Evolutionary conservation across 2,888 invertebrate species (phyloP).

Genomic region (Spicauda simplicius): DNA sequence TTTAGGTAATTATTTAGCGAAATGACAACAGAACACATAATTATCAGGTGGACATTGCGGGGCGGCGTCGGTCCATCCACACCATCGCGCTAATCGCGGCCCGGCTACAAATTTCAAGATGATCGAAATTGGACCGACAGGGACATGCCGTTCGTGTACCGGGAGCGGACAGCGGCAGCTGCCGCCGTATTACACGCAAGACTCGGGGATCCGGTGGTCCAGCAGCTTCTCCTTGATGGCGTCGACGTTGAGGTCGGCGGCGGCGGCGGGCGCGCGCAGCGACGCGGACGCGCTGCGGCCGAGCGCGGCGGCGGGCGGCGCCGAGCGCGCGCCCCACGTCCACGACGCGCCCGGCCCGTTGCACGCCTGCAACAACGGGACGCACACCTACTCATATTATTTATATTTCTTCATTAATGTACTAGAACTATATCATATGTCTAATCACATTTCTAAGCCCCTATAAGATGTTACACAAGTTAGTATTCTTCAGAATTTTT

Average conservation of each 20-base stretch:
- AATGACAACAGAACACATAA: neutral
- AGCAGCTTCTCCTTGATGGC: slow-evolving; percentile 95
- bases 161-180: neutral
- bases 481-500: too few species aligned
- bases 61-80: neutral
- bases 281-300: slow-evolving; percentile 81
- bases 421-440: too few species aligned
- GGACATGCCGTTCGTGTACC: neutral
- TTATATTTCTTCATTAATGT: too few species aligned
- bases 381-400: too few species aligned
- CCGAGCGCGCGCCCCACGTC: slow-evolving; percentile 83
- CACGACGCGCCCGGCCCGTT: slow-evolving; percentile 81
- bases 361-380: slow-evolving; percentile 67
- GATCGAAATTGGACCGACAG: neutral
- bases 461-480: too few species aligned
- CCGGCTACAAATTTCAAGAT: neutral
- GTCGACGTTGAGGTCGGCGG: slow-evolving; percentile 89
- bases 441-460: too few species aligned
- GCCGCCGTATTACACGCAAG: slow-evolving; percentile 88
- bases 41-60: neutral
- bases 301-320: slow-evolving; percentile 57
- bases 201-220: slow-evolving; percentile 94
- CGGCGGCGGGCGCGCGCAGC: slow-evolving; percentile 58
- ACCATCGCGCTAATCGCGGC: neutral
- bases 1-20: neutral